Conservation (phyloP, 2,888 invertebrate species). For the Eilema sororculum region DNA sequence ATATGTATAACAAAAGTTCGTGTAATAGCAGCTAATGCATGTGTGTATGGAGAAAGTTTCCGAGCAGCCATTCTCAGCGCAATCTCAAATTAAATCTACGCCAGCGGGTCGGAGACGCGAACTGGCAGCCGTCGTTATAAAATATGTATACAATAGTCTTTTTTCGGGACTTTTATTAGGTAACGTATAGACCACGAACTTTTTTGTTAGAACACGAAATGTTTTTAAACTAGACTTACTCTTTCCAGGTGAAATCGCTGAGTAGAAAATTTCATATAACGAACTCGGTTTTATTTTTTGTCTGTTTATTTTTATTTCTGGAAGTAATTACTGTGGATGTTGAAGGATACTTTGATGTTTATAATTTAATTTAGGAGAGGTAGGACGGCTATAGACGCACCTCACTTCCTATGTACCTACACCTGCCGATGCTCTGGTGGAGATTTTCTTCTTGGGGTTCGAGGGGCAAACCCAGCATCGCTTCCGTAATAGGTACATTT, state of each 20-base stretch:
- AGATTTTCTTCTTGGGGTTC: no score
- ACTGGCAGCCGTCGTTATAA: conserved; percentile 63
- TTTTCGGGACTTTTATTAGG: conserved; percentile 63
- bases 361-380: neutral
- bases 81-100: conserved; percentile 84
- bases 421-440: no score
- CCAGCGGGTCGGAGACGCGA: conserved; percentile 65
- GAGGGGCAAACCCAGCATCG: no score
- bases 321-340: neutral
- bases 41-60: conserved; percentile 79
- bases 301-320: neutral
- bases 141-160: conserved; percentile 67
- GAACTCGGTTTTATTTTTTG: neutral
- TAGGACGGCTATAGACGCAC: neutral
- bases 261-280: neutral
- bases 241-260: neutral
- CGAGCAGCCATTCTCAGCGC: conserved; percentile 69
- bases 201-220: conserved; percentile 41
- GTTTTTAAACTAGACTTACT: conserved; percentile 9
- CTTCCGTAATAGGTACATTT: no score
- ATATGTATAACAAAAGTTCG: conserved; percentile 69
- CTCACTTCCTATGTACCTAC: neutral
- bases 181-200: conserved; percentile 56
- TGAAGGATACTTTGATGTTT: neutral
- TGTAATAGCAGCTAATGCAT: conserved; percentile 76